Base-by-base conservation (phyloP, 37 sponge, comb jelly and placozoan species). In the Crambe crambe region DNA sequence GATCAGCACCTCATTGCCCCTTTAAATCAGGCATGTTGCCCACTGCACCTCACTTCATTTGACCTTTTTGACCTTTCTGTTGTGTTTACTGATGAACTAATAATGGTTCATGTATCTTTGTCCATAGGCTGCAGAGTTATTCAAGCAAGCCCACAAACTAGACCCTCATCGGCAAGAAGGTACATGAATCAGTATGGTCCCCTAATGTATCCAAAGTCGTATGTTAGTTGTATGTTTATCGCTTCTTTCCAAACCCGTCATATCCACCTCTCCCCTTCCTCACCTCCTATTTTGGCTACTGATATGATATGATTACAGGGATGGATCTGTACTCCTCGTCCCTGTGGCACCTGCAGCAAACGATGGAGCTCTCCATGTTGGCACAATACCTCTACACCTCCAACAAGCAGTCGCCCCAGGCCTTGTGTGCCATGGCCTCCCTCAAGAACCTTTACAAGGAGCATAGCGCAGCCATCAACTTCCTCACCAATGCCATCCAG, bases 281-380 rank as follows among this genome's bases (percentile, higher is more conserved):
- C 72, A 18, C 43, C 72, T 38, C 72, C 38, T 47, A 47, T 47
- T 12, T 47, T 12, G 6, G 10, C 51, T 47, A 15, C 34, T n/a
- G n/a, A n/a, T n/a, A 67, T 67, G 5, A 32, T 2, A 26, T 15
- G 20, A 39, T 6, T 26, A 2, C 72, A 89, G 93, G 79, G 37
- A 95, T 92, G 96, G 96, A 95, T 37, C 63, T 86, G 56, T 96
- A 87, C 78, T 73, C 85, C 63, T 82, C 97, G 0, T 76, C 84
- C 20, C 78, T 97, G 70, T 97, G 98, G 95, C 96, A 97, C 56
- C 83, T 90, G 27, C 90, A 95, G 42, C 76, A 60, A 22, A 88
- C 83, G 15, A 79, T 79, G 5, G 85, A 95, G 47, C 89, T 97
- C 38, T 85, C 91, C 0, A 80, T 79, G 15, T 73, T 97, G 22